Conservation (phyloP, 2,113 vertebrate genomes). For the Nibea albiflora region DNA sequence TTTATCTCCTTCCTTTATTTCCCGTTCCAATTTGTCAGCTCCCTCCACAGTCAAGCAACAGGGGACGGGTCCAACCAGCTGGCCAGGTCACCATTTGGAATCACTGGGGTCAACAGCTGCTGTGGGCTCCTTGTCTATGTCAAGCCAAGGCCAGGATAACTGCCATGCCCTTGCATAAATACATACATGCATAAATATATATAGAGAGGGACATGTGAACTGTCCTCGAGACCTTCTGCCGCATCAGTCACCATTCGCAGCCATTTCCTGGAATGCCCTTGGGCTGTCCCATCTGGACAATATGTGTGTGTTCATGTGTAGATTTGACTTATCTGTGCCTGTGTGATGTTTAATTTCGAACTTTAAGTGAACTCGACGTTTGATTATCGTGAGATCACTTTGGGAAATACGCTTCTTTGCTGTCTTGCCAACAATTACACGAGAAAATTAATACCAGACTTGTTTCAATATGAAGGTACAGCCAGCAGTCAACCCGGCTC, state of each 20-base stretch:
- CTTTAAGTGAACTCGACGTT: slow-evolving; percentile 8
- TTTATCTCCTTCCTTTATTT: slow-evolving; percentile 25
- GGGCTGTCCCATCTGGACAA: slow-evolving; percentile 65
- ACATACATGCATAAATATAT: slow-evolving; percentile 68
- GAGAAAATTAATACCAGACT: not conserved
- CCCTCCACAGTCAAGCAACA: slow-evolving; percentile 42
- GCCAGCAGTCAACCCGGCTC: not conserved
- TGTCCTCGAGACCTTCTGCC: slow-evolving; percentile 70
- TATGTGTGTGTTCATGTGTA: slow-evolving; percentile 20
- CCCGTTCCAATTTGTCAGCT: slow-evolving; percentile 48
- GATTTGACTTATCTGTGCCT: not conserved
- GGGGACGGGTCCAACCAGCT: slow-evolving; percentile 65
- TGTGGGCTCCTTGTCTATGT: slow-evolving; percentile 57
- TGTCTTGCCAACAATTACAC: not conserved
- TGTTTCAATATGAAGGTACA: not conserved
- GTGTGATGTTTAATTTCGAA: not conserved
- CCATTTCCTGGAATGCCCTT: slow-evolving; percentile 60
- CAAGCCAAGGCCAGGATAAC: slow-evolving; percentile 44
- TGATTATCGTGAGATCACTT: not conserved
- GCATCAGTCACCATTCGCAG: slow-evolving; percentile 57
- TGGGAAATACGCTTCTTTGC: not conserved
- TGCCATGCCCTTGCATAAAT: slow-evolving; percentile 70
- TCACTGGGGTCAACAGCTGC: slow-evolving; percentile 57
- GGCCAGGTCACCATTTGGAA: slow-evolving; percentile 59
- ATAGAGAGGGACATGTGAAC: slow-evolving; percentile 47